Percentiles rank a stretch among this genome's conserved stretches.
Conservation (phyloP, 2,797 vertebrate species). For the Darevskia mixta region DNA sequence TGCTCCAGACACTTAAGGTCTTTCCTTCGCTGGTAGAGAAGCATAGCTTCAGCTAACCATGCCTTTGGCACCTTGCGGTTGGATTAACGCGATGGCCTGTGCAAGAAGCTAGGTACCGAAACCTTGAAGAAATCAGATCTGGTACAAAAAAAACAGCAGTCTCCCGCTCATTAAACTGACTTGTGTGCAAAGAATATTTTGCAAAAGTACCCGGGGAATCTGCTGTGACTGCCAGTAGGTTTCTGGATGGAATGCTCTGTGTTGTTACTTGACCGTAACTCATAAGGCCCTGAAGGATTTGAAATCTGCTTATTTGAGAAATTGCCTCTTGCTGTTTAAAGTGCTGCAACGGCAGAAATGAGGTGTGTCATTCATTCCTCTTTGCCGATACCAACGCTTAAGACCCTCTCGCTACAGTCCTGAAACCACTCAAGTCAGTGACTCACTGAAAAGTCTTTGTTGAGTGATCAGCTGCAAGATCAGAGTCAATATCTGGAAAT, state of each 20-base stretch:
- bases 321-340: constrained; percentile 36
- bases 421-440: not conserved
- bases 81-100: not conserved
- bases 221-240: constrained; percentile 45
- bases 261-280: constrained; percentile 42
- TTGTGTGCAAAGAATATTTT: constrained; percentile 56
- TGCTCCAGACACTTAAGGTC: not conserved
- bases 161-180: constrained; percentile 7
- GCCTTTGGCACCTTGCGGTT: constrained; percentile 17
- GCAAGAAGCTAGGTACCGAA: not conserved
- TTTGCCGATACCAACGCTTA: not conserved
- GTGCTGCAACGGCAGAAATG: constrained; percentile 12
- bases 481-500: not conserved
- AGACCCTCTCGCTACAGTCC: not conserved
- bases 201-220: constrained; percentile 43
- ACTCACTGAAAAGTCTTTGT: not conserved
- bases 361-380: constrained; percentile 12
- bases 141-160: constrained; percentile 27
- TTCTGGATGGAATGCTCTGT: constrained; percentile 61
- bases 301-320: constrained; percentile 47
- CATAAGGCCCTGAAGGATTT: constrained; percentile 48
- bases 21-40: constrained; percentile 21
- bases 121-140: constrained; percentile 54
- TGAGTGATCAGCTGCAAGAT: not conserved
- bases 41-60: constrained; percentile 33